These are phyloP conservation scores for Riparia riparia DNA, from an alignment of 2,113 vertebrate species.

Conservation along the genomic window DNA sequence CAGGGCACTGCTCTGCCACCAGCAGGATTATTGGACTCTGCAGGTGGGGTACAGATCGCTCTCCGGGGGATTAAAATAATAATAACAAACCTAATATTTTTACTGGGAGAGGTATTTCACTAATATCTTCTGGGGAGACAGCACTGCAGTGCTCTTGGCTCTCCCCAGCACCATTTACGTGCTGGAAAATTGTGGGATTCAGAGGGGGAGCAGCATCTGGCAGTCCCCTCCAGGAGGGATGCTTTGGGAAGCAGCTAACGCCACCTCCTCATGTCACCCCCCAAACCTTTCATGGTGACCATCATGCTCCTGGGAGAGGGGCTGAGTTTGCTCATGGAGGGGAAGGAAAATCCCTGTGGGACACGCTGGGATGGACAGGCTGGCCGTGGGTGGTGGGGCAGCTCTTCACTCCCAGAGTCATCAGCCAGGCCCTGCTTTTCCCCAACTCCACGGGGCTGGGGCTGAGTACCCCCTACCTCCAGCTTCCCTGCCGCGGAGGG, in stretches of 20 bases:
- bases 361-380: rapidly evolving
- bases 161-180: neutral
- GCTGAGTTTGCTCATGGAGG: neutral
- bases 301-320: neutral
- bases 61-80: neutral
- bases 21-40: neutral
- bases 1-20: neutral
- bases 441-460: no score
- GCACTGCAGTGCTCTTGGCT: rapidly evolving
- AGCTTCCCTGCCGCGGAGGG: neutral
- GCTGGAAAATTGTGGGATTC: neutral
- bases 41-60: neutral
- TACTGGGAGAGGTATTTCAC: neutral
- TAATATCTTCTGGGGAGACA: neutral
- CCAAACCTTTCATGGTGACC: neutral
- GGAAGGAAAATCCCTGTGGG: rapidly evolving
- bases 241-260: neutral
- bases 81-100: neutral
- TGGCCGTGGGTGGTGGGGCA: rapidly evolving
- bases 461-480: neutral
- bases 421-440: neutral
- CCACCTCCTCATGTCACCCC: neutral
- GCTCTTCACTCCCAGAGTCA: neutral
- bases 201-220: neutral
- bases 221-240: neutral